phyloP scores from a whole-genome alignment of 2,797 vertebrate species.

The Scyliorhinus canicula region DNA sequence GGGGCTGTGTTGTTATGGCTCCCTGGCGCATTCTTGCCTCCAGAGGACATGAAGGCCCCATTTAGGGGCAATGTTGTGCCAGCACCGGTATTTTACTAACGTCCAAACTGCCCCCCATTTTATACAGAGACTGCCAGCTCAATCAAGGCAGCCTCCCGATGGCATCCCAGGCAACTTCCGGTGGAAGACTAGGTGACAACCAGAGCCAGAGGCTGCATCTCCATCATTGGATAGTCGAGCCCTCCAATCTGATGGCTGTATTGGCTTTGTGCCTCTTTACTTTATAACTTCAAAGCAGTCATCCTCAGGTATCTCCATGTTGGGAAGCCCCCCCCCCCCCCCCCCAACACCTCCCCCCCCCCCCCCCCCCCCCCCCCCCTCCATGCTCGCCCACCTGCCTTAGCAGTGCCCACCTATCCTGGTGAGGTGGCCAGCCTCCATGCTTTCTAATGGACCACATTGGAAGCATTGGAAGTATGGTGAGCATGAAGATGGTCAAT shows the following conservation, averaged over 20 bases:
- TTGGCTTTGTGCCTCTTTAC: not conserved
- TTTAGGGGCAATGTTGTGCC: not conserved
- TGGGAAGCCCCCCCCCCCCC: not conserved
- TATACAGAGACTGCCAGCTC: not conserved
- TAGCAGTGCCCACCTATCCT: not conserved
- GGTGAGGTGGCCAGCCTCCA: not conserved
- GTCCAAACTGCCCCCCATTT: not conserved
- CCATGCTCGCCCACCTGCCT: not conserved
- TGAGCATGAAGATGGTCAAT: too few species aligned
- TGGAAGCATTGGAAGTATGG: too few species aligned
- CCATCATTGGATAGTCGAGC: not conserved
- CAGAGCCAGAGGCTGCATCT: not conserved
- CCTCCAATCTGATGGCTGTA: not conserved
- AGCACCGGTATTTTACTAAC: not conserved
- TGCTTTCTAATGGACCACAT: not conserved
- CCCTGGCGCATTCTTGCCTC: not conserved
- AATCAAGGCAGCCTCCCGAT: not conserved
- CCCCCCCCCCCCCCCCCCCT: too few species aligned
- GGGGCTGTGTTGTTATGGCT: not conserved
- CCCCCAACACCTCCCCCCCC: too few species aligned
- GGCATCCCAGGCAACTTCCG: not conserved
- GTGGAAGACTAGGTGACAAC: not conserved
- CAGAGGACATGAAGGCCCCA: not conserved
- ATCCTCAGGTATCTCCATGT: not conserved
- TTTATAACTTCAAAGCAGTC: not conserved